Base-by-base conservation (phyloP, 2,888 invertebrate genomes). In the Dasypogon diadema region DNA sequence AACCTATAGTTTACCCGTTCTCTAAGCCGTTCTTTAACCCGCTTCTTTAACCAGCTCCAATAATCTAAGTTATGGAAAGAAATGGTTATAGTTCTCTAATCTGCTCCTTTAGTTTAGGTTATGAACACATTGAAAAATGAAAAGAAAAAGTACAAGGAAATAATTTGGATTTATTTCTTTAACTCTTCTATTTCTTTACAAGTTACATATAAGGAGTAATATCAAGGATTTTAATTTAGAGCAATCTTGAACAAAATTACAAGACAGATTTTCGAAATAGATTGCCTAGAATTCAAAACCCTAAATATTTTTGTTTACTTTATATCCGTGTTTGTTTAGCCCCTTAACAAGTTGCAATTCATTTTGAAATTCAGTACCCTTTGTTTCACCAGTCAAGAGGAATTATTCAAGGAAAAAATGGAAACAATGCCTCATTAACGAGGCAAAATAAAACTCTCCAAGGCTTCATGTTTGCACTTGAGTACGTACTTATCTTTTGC, bases 341-440 rank as follows among this genome's bases (percentile, higher is more conserved):
- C 70, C 54, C 37, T 70, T 70, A 70, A 70, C 54, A 70, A 70
- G 70, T 65, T 54, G 70, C 70, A 54, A 70, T 70, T 70, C 70
- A 70, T 70, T 70, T 70, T 70, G 70, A 70, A 70, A 30, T 70
- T 70, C 70, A 70, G 70, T 30, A 70, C 70, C 34, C 70, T 70
- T 70, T 70, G 70, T 70, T 70, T 70, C 70, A 54, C 21, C 51
- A 70, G 70, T 34, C 54, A 70, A 70, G 70, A 70, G 70, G 70
- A 70, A 70, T 70, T 70, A 70, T 70, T 70, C 70, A 54, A 70
- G 70, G 70, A 54, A 54, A 70, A 70, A 70, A 54, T 70, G 70
- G 54, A 70, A 70, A 70, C 70, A 70, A 70, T 70, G 70, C 70
- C 70, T 70, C 70, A 70, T 70, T 70, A 70, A 70, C 51, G 70